Conservation (phyloP, 2,113 vertebrate species). For the Regulus satrapa region DNA sequence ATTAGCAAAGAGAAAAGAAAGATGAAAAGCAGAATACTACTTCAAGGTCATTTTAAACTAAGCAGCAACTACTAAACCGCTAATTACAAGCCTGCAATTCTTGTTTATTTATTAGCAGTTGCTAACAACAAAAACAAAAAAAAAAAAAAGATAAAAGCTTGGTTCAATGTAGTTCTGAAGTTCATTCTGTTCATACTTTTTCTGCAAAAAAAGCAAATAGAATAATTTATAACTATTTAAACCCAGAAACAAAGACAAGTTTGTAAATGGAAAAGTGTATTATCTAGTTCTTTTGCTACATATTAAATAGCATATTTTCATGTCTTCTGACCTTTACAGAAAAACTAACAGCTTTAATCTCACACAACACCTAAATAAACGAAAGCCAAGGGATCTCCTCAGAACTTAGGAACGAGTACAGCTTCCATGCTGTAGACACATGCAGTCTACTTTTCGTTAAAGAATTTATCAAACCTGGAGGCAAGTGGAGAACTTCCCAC, state of each 20-base stretch:
- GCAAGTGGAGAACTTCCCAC: neutral
- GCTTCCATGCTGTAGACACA: neutral
- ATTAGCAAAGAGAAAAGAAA: neutral
- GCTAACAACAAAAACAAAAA: too few relatives aligned
- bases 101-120: conserved; percentile 8
- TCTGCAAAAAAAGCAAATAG: neutral
- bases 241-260: neutral
- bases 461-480: neutral
- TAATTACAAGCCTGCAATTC: conserved; percentile 7
- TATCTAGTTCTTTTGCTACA: neutral
- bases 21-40: neutral
- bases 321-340: neutral
- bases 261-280: neutral
- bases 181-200: neutral
- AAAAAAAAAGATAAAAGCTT: neutral
- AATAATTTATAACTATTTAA: neutral
- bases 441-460: rapidly evolving
- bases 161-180: neutral
- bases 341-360: neutral
- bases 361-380: neutral
- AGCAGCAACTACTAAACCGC: neutral
- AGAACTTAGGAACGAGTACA: neutral
- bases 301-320: neutral
- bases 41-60: conserved; percentile 46
- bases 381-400: neutral